Evolutionary conservation across 2,888 invertebrate species (phyloP).

Genomic region (Eurytoma adleriae): DNA sequence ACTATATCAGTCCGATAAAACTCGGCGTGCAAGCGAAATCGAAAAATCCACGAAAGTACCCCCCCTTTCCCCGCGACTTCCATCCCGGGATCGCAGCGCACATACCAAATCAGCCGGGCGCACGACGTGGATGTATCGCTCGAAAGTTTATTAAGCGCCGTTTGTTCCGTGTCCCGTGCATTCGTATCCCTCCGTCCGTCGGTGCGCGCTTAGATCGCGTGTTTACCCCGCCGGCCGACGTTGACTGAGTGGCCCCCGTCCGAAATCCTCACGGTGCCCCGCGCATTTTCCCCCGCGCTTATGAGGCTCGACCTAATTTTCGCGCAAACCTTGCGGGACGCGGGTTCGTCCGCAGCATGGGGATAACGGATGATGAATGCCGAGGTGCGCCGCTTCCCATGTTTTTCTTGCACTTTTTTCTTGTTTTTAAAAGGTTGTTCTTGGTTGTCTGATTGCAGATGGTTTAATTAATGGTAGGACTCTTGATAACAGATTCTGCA

Average conservation of each 20-base stretch:
- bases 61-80: neutral
- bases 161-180: slow-evolving; percentile 37
- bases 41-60: too few relatives aligned
- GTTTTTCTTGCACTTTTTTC: too few relatives aligned
- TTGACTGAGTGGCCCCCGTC: slow-evolving; percentile 34
- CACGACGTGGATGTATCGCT: slow-evolving; percentile 37
- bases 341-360: neutral
- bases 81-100: neutral
- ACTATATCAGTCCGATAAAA: too few relatives aligned
- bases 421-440: too few relatives aligned
- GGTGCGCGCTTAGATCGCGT: slow-evolving; percentile 27
- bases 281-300: slow-evolving; percentile 29
- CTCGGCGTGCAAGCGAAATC: too few relatives aligned
- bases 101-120: slow-evolving; percentile 8
- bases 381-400: too few relatives aligned
- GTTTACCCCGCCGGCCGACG: slow-evolving; percentile 39
- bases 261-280: neutral
- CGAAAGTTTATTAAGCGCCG: slow-evolving; percentile 48
- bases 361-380: neutral
- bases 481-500: too few relatives aligned
- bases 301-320: slow-evolving; percentile 12
- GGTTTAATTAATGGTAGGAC: too few relatives aligned
- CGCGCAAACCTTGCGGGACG: neutral
- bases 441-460: too few relatives aligned
- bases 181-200: slow-evolving; percentile 1